Evolutionary conservation across 2,113 vertebrate species (phyloP), one percentile per base, ranked within the genome.

Genomic region (Neodontobutis hainanensis): DNA sequence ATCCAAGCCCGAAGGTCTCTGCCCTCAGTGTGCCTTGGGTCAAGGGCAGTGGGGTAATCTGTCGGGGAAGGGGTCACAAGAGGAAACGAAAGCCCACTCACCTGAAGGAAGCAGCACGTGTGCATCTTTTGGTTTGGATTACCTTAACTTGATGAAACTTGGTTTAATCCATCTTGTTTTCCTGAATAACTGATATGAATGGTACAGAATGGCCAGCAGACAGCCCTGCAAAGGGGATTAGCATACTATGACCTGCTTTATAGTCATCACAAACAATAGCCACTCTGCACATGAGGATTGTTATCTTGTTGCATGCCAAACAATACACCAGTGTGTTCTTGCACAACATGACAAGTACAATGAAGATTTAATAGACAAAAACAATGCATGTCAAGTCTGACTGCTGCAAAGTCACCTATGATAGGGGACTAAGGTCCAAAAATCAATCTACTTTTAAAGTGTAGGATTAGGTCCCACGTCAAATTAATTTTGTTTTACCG

Each of bases 401-500:
- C 44, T 11, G 7, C 34, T 38, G 35, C 2, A 40, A 40, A 40
- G 8, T 40, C 14, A 46, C 44, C 44, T 42, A 10, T 52, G 42
- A 52, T 32, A 46, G 7, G 38, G 36, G 7, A 55, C 58, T 76
- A 35, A 70, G 38, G 55, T 51, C n/a, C 51, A 34, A 65, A 80
- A 79, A 81, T 75, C 68, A 73, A 83, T 83, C 81, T 85, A 61
- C 45, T 65, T 77, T 67, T 85, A 80, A 87, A 88, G 88, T 91
- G 78, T 73, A 89, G 85, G 82, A 89, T 88, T 87, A 84, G 80
- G 65, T 51, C 57, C 32, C 62, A 78, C 81, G 82, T 90, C 72
- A 91, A 88, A 92, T 90, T 76, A 89, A 90, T 92, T 90, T 86
- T 84, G 81, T 90, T 91, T 89, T 82, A 82, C 72, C 36, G 53